Base-by-base conservation (phyloP, 2,888 invertebrate genomes). In the Pristionchus japonicus region DNA sequence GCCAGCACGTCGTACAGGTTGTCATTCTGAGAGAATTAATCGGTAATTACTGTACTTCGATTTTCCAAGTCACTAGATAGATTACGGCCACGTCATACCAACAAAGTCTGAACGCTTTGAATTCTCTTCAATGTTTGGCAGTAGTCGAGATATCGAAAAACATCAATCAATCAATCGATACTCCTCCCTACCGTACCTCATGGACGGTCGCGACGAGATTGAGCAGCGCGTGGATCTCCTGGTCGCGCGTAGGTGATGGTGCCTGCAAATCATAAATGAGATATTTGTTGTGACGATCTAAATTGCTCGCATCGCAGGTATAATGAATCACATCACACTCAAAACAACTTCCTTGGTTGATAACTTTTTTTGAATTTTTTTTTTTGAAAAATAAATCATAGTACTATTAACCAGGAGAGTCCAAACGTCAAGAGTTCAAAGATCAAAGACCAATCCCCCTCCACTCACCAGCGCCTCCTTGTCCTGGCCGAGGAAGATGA, bases 141-240 rank as follows among this genome's bases (percentile, higher is more conserved):
- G n/a, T n/a, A n/a, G n/a, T n/a, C n/a, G n/a, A n/a, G n/a, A n/a
- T n/a, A n/a, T 40, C 43, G 23, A 17, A 57, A 49, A 74, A 27
- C 17, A 23, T 61, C 47, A 64, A 67, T 11, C 23, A 43, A 47
- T 61, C 47, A 64, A 67, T 11, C 23, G 27, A 47, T 85, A 86
- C 23, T 13, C 49, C 57, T 57, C 57, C 70, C 3, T 47, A 87
- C 91, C 95, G 95, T 95, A 97, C 97, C 96, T 99, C 98, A 95
- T 98, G 97, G 96, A 98, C 97, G 89, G 98, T 99, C 49, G 98
- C 98, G 92, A 99, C 96, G 95, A 98, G 99, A 96, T 99, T 99
- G 89, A 99, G 96, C 95, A 99, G 97, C 93, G 98, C 98, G 95
- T 99, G 99, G 88, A 99, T 96, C 95, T 99, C 99, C 95, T 99